A percentile compares a stretch with the other conserved stretches of the same genome.
Evolutionary conservation across 30 jellyfish, hydroid and myxozoan genomes (phyloP).

Genomic region (Turritopsis rubra): DNA sequence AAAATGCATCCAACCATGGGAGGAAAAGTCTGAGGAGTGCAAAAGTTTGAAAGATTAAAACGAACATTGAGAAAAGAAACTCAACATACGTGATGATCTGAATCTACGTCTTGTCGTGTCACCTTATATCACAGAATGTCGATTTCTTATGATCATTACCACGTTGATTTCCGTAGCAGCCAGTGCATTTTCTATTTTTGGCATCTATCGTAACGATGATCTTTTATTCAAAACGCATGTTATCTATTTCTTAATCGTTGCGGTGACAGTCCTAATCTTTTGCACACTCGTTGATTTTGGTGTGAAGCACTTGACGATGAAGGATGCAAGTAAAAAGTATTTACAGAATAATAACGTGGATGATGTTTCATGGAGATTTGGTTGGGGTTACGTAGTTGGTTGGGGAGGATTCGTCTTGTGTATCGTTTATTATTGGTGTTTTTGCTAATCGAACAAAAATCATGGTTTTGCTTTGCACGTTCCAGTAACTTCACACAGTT

Average conservation of each 20-base stretch:
- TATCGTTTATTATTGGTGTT: not conserved
- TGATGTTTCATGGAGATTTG: not conserved
- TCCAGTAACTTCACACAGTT: not conserved
- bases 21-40: not conserved
- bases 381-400: constrained; percentile 12
- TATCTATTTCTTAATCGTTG: not conserved
- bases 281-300: not conserved
- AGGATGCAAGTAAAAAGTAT: not conserved
- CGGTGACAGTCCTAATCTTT: not conserved
- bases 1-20: not conserved
- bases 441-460: not conserved
- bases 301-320: not conserved
- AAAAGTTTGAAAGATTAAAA: not conserved
- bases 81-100: not conserved
- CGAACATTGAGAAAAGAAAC: not conserved
- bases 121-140: not conserved
- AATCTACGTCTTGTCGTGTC: not conserved
- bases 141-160: not conserved
- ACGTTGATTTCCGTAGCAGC: not conserved
- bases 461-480: not conserved
- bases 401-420: not conserved
- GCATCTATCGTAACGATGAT: not conserved
- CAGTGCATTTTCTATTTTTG: not conserved
- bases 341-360: not conserved
- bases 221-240: not conserved